Evolutionary conservation across 2,888 invertebrate species (phyloP), one percentile per base, ranked within the genome.

Genomic region (Apodemia duryi): DNA sequence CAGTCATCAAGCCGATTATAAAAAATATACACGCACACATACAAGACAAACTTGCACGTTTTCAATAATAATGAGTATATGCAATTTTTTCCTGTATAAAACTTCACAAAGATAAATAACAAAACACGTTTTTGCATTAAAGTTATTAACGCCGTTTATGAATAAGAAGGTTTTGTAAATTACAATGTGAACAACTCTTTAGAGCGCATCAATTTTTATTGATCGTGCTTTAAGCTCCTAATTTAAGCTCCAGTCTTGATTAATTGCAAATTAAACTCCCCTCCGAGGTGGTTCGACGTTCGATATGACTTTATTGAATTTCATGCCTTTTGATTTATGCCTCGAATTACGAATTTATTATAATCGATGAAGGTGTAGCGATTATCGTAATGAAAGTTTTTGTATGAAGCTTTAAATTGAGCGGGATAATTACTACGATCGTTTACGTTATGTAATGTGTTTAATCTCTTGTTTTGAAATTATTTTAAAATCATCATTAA

Each of bases 271-370:
- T 91, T 91, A 89, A 91, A 86, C 84, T 85, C 83, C 78, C 79
- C 83, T 75, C 80, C 82, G 78, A 79, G 85, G 86, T 82, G 87
- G 88, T 86, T 77, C 82, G 72, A 76, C 76, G 79, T 82, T 80
- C 79, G 78, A 80, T 90, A 90, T 85, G 85, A 89, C 90, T 90
- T 91, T 91, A 91, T 91, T 91, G 89, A 91, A 90, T 91, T 89
- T 91, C 87, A 85, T 84, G 83, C 81, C 69, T 74, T 71, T 77
- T 86, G 88, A 91, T 90, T 90, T 88, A 91, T 89, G 84, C 71
- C 73, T 75, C 74, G 81, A 76, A 84, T 84, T 79, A 81, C 81
- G 79, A 85, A 88, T 88, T 88, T 88, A 88, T 88, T 86, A 82
- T 84, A 77, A 78, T 67, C 57, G 67, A 67, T 61, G 63, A 61